These are phyloP conservation scores for Peromyscus polionotus DNA, from an alignment of 2,113 vertebrate species.

Conservation along the genomic window DNA sequence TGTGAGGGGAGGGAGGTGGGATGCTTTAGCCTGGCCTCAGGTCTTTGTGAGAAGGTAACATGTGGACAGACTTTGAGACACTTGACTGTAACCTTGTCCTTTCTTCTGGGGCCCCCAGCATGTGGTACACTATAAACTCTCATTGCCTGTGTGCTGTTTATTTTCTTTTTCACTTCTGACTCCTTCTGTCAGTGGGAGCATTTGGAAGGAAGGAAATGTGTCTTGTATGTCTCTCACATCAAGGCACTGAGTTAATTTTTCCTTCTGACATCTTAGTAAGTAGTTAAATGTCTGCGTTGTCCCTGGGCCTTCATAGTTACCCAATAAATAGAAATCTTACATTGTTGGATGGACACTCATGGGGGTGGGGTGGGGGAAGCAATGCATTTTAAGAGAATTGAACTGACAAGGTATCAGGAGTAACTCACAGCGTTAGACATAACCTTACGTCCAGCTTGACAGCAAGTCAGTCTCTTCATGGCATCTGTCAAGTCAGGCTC, in stretches of 20 bases:
- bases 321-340: neutral
- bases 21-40: neutral
- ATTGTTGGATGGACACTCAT: neutral
- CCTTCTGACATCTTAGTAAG: neutral
- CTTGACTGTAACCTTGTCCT: neutral
- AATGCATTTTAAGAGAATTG: neutral
- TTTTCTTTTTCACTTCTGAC: neutral
- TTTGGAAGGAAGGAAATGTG: neutral
- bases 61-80: neutral
- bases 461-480: neutral
- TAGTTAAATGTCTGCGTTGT: neutral
- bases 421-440: neutral
- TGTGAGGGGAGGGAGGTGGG: too few relatives aligned
- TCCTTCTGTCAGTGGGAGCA: neutral
- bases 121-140: neutral
- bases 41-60: neutral
- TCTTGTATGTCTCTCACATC: neutral
- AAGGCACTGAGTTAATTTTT: constrained; percentile 20
- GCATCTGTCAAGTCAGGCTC: neutral
- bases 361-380: neutral
- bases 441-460: neutral
- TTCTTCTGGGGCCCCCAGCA: neutral
- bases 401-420: neutral
- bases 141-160: neutral
- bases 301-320: neutral